phyloP scores from a whole-genome alignment of 2,113 vertebrate genomes.

The Emberiza fucata region DNA sequence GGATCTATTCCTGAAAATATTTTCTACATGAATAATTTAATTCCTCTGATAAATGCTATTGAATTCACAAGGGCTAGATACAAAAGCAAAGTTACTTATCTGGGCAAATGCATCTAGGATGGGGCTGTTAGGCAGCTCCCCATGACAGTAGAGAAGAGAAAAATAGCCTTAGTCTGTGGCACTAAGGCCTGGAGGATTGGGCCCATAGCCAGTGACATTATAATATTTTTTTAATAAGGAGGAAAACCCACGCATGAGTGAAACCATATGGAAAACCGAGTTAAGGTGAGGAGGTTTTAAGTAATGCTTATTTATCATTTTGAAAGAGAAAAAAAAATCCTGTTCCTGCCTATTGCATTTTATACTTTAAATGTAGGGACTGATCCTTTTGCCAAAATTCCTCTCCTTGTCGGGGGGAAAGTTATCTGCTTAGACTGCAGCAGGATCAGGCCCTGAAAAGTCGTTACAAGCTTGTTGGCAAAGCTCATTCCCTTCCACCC shows the following conservation, averaged over 20 bases:
- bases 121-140: constrained; percentile 25
- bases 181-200: constrained; percentile 49
- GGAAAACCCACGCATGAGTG: constrained; percentile 57
- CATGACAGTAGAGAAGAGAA: constrained; percentile 43
- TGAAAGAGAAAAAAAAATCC: constrained; percentile 30
- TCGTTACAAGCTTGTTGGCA: not conserved
- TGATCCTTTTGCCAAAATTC: constrained; percentile 40
- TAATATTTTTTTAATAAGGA: constrained; percentile 55
- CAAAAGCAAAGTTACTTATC: constrained; percentile 21
- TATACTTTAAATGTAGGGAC: constrained; percentile 23
- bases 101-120: not conserved
- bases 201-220: constrained; percentile 56
- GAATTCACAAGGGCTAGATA: constrained; percentile 13
- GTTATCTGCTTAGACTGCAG: not conserved
- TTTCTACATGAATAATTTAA: constrained; percentile 13
- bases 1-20: not conserved
- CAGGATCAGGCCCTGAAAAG: constrained; percentile 53
- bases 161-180: constrained; percentile 25
- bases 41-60: constrained; percentile 27
- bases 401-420: not conserved
- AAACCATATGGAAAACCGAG: constrained; percentile 65
- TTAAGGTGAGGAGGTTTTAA: constrained; percentile 66
- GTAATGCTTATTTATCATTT: constrained; percentile 63
- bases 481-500: not conserved
- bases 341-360: constrained; percentile 43